Conservation (phyloP, 1,140 invertebrate genomes). For the Drusus annulatus region DNA sequence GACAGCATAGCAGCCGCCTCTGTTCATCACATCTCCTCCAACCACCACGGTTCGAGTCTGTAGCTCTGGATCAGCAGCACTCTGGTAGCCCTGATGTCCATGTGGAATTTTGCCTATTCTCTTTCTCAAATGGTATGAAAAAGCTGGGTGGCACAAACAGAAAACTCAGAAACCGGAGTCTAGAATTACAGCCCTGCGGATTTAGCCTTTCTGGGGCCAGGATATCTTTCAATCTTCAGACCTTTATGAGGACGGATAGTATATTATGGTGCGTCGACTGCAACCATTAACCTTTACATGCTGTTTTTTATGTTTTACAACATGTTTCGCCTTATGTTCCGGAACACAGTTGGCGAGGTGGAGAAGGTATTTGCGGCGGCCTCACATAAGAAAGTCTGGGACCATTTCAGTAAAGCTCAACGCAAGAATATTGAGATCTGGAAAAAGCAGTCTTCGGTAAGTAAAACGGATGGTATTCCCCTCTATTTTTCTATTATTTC, state of each 20-base stretch:
- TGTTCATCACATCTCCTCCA: too few species aligned
- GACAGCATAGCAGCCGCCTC: too few species aligned
- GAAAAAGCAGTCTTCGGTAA: constrained; percentile 97
- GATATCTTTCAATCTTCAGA: too few species aligned
- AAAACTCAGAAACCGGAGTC: too few species aligned
- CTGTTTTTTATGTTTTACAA: constrained; percentile 49
- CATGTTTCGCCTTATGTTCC: constrained; percentile 54
- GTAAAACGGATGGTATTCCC: constrained; percentile 66
- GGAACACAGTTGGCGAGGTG: constrained; percentile 93
- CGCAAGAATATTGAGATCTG: constrained; percentile 98
- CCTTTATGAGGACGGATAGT: too few species aligned
- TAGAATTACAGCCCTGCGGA: too few species aligned
- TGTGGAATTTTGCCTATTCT: not conserved
- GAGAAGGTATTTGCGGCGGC: constrained; percentile 95
- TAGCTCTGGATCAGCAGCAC: constrained; percentile 13
- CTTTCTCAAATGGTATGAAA: too few species aligned
- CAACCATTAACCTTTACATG: constrained; percentile 1
- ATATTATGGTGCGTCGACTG: too few species aligned
- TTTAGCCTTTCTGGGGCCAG: too few species aligned
- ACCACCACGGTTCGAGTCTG: too few species aligned
- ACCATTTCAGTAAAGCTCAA: constrained; percentile 99
- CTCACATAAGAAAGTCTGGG: constrained; percentile 98
- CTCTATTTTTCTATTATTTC: constrained; percentile 5
- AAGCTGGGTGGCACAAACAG: too few species aligned
- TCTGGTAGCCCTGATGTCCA: constrained; percentile 19